A percentile compares a stretch with the other conserved stretches of the same genome.
Evolutionary conservation across 2,888 invertebrate species (phyloP).

Genomic region (Pandemis cinnamomeana): DNA sequence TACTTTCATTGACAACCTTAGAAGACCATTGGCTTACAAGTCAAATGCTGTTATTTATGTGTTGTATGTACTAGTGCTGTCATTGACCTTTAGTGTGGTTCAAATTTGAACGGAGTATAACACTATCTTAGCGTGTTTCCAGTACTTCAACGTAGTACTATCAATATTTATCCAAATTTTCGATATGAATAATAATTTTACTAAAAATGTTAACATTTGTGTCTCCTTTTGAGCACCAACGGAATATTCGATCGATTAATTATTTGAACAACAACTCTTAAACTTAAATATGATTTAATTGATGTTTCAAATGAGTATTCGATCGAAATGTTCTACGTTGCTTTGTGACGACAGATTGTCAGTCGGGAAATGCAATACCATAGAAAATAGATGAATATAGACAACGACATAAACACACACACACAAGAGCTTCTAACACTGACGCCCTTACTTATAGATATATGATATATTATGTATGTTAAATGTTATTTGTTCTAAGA

Average conservation of each 20-base stretch:
- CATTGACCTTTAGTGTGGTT: neutral
- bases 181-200: conserved; percentile 15
- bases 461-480: conserved; percentile 32
- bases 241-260: conserved; percentile 32
- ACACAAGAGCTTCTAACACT: conserved; percentile 73
- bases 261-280: conserved; percentile 41
- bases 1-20: neutral
- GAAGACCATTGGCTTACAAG: neutral
- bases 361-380: conserved; percentile 37
- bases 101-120: conserved; percentile 26
- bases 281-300: neutral
- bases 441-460: conserved; percentile 33
- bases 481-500: conserved; percentile 40
- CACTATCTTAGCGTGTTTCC: conserved; percentile 20
- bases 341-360: neutral
- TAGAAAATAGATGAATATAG: conserved; percentile 64
- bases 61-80: neutral
- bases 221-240: conserved; percentile 37
- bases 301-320: conserved; percentile 40
- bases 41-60: neutral
- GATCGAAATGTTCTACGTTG: conserved; percentile 25
- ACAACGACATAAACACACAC: conserved; percentile 78
- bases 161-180: conserved; percentile 10
- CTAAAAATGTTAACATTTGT: conserved; percentile 35
- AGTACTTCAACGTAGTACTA: conserved; percentile 16